These are phyloP conservation scores for Salminus brasiliensis DNA, from an alignment of 2,113 vertebrate species.

Conservation along the genomic window DNA sequence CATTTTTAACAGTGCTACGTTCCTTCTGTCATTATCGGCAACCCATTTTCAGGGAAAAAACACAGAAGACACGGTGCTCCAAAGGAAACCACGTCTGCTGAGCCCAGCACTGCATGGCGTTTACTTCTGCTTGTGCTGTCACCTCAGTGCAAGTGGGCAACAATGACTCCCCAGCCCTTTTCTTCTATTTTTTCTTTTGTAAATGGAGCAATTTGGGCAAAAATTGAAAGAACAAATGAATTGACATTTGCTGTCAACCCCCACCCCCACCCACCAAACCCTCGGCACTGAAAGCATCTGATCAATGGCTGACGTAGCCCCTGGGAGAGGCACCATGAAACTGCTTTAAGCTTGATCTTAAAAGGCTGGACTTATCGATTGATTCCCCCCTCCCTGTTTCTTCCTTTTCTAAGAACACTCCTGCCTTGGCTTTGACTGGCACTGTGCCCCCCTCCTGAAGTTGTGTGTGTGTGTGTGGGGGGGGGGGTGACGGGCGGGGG, in stretches of 20 bases:
- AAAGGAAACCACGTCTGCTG: conserved; percentile 5
- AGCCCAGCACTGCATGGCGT: background rate
- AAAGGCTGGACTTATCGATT: conserved; percentile 72
- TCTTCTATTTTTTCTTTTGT: conserved; percentile 18
- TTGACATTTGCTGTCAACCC: conserved; percentile 62
- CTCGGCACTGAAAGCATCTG: conserved; percentile 59
- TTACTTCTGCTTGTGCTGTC: conserved; percentile 27
- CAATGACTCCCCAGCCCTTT: conserved; percentile 42
- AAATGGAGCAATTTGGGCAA: conserved; percentile 54
- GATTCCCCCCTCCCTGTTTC: conserved; percentile 59
- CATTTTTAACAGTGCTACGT: background rate
- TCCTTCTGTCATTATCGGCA: background rate
- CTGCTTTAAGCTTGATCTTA: conserved; percentile 69
- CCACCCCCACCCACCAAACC: conserved; percentile 59
- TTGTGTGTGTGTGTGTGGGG: too few relatives aligned
- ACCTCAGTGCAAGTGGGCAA: conserved; percentile 35
- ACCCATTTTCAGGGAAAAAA: background rate
- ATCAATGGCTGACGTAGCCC: conserved; percentile 69
- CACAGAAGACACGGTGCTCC: background rate
- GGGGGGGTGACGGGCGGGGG: conserved; percentile 19
- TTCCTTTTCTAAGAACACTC: conserved; percentile 62
- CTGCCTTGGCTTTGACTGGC: conserved; percentile 34
- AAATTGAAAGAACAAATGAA: conserved; percentile 62
- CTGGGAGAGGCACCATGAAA: conserved; percentile 59
- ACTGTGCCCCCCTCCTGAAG: conserved; percentile 26